Percentiles rank a stretch among this genome's conserved stretches.
Conservation (phyloP, 2,797 vertebrate species). For the Sylvilagus floridanus region DNA sequence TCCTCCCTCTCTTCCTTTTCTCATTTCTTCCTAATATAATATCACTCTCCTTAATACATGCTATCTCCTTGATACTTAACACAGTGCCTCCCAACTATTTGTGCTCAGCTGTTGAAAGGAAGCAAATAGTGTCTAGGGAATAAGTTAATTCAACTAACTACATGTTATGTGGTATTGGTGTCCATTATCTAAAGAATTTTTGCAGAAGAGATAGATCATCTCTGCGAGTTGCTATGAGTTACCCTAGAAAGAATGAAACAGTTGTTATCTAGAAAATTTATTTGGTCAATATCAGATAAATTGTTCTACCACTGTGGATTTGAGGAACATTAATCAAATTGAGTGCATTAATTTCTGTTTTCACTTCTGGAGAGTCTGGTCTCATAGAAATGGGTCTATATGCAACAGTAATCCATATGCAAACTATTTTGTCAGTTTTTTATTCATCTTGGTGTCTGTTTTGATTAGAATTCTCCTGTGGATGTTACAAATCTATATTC, state of each 20-base stretch:
- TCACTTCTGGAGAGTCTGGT: not conserved
- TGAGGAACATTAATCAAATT: not conserved
- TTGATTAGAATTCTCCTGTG: not conserved
- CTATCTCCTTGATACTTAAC: not conserved
- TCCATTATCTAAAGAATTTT: conserved; percentile 16
- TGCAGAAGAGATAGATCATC: not conserved
- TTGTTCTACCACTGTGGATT: not conserved
- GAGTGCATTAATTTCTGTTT: not conserved
- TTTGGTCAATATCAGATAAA: conserved; percentile 20
- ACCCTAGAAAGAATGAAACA: conserved; percentile 24
- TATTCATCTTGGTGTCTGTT: not conserved
- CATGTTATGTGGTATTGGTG: not conserved
- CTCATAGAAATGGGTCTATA: not conserved
- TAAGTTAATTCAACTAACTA: conserved; percentile 32
- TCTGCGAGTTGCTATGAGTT: not conserved
- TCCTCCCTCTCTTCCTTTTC: not conserved
- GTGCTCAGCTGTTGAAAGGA: conserved; percentile 35
- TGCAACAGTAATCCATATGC: not conserved
- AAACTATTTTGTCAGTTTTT: conserved; percentile 3
- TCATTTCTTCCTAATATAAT: not conserved
- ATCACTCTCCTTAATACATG: not conserved
- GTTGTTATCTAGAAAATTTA: not conserved
- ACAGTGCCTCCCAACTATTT: not conserved
- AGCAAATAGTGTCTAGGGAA: not conserved
- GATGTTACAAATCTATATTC: not conserved